These are phyloP conservation scores for Climacteris rufus DNA, from an alignment of 2,113 vertebrate genomes.

Conservation along the genomic window DNA sequence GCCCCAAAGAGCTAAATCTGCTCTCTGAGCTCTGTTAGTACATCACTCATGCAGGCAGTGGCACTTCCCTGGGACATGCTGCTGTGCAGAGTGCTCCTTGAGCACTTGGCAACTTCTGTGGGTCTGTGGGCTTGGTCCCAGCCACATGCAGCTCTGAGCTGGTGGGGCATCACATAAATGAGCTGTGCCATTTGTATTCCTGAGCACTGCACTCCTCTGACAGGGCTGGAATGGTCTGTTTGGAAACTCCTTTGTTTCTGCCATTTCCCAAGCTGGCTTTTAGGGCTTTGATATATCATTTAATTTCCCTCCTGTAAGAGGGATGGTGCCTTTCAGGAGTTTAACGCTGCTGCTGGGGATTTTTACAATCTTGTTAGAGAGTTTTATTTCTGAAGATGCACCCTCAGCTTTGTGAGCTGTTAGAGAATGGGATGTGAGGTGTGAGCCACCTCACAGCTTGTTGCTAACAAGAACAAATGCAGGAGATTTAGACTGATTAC, in stretches of 20 bases:
- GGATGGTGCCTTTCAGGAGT: not conserved
- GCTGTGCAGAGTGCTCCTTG: not conserved
- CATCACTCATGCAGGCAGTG: not conserved
- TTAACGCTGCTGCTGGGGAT: not conserved
- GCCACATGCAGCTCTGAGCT: not conserved
- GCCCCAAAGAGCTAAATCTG: not conserved
- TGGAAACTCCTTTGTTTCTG: not conserved
- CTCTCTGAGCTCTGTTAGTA: not conserved
- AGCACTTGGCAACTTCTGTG: not conserved
- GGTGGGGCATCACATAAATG: not conserved
- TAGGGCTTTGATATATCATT: not conserved
- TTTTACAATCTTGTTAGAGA: conserved; percentile 23
- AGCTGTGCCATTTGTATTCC: not conserved
- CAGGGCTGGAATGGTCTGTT: not conserved
- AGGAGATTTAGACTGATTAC: not conserved
- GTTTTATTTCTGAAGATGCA: conserved; percentile 24
- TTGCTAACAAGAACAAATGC: not conserved
- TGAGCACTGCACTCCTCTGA: not conserved
- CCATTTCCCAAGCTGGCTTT: not conserved
- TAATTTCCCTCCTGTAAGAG: not conserved
- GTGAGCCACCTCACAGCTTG: not conserved
- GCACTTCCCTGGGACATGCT: not conserved
- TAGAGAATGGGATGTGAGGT: not conserved
- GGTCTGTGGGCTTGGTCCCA: not conserved
- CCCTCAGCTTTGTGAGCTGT: not conserved